Conservation (phyloP, 2,113 vertebrate genomes). For the Neolamprologus hecqui region DNA sequence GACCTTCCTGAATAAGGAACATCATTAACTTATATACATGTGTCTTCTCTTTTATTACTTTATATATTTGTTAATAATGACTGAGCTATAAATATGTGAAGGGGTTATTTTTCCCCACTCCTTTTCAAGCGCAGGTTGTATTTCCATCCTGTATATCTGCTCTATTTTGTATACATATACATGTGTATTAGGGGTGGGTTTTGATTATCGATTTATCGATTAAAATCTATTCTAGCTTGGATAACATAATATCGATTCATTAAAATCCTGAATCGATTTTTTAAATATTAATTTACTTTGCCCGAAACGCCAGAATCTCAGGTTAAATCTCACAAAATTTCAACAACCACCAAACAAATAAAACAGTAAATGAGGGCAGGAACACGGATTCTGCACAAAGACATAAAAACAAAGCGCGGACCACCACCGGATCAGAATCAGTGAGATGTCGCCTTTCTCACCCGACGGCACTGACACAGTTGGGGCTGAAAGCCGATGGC, state of each 20-base stretch:
- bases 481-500: accelerated
- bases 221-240: not conserved
- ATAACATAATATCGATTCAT: not conserved
- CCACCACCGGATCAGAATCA: not conserved
- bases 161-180: not conserved
- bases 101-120: not conserved
- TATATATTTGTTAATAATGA: not conserved
- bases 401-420: not conserved
- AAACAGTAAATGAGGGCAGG: not conserved
- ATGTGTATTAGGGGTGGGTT: not conserved
- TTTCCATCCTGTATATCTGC: not conserved
- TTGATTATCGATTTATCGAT: not conserved
- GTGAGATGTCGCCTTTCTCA: not conserved
- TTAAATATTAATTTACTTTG: accelerated
- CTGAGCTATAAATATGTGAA: not conserved
- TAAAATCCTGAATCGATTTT: not conserved
- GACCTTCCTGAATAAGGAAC: not conserved
- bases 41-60: not conserved
- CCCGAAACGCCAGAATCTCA: not conserved
- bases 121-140: not conserved
- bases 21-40: not conserved
- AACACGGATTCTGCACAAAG: not conserved
- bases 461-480: not conserved
- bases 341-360: not conserved
- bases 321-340: not conserved